These are phyloP conservation scores for Apodemus speciosus DNA, from an alignment of 2,113 vertebrate species.

Conservation along the genomic window DNA sequence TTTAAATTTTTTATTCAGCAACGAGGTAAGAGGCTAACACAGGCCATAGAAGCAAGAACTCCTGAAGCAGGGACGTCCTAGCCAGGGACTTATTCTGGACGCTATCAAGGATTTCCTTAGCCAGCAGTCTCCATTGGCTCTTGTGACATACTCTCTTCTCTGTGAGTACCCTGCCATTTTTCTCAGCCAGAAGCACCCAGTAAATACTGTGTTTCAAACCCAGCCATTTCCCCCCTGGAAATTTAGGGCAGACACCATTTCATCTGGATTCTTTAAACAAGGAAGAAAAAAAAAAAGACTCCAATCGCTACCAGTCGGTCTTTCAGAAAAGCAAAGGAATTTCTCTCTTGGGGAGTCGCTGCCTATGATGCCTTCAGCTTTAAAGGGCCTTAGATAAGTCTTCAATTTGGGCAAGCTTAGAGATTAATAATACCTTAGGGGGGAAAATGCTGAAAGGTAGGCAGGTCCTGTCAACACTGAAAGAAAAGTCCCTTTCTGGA, in stretches of 20 bases:
- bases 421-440: slow-evolving; percentile 77
- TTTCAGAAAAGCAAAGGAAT: slow-evolving; percentile 60
- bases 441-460: slow-evolving; percentile 55
- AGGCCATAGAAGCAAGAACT: background rate
- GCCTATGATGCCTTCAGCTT: background rate
- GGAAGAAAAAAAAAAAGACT: slow-evolving; percentile 37
- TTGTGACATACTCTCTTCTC: background rate
- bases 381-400: slow-evolving; percentile 70
- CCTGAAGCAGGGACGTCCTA: background rate
- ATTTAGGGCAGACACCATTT: slow-evolving; percentile 52
- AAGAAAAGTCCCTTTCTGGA: slow-evolving; percentile 64
- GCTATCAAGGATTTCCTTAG: background rate
- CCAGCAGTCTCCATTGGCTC: background rate
- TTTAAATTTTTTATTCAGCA: background rate
- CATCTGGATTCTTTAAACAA: slow-evolving; percentile 55
- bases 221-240: slow-evolving; percentile 43
- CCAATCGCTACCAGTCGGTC: slow-evolving; percentile 7
- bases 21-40: background rate
- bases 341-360: slow-evolving; percentile 59
- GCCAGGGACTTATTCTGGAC: no score
- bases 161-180: background rate
- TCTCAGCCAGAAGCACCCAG: background rate
- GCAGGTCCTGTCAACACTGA: slow-evolving; percentile 52
- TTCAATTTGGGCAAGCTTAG: slow-evolving; percentile 70
- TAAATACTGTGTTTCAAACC: slow-evolving; percentile 22